Evolutionary conservation across 2,797 vertebrate genomes (phyloP), one percentile per base, ranked within the genome.

Genomic region (Philypnodon macrostomus): DNA sequence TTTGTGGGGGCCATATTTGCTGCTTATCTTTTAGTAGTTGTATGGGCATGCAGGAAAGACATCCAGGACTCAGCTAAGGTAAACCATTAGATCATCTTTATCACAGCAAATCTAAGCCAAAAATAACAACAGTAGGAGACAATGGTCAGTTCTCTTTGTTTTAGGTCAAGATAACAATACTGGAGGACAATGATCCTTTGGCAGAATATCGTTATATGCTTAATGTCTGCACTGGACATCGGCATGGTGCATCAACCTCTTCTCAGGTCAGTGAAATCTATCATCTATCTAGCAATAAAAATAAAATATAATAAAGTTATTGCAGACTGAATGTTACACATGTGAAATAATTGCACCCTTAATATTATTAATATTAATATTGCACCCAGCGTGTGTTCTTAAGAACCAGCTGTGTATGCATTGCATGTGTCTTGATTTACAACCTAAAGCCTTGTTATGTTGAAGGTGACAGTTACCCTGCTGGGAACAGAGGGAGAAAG

Each of bases 31-130:
- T 27, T 97, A 29, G 85, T 89, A 58, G 71, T 92, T 51, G 80
- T 95, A 40, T 98, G 95, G 95, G 94, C 94, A 2, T 84, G 90
- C 52, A 92, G 90, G 58, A 96, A 97, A 82, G 96, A 97, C 35
- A 90, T 89, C 37, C 89, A 93, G 70, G 94, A 98, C 79, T 84
- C 88, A 67, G 83, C 87, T 45, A 99, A 95, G 91, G 94, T 98
- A 64, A 65, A 38, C 35, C n/a, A 36, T 14, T 33, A 5, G 2
- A 6, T 29, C 15, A 29, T 40, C 6, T 12, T 23, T n/a, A n/a
- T n/a, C n/a, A n/a, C n/a, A n/a, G n/a, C n/a, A n/a, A 23, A 24
- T 40, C 13, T n/a, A 13, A 26, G 7, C 21, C 14, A 40, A 40
- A 24, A 11, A 9, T 10, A 11, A 9, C 4, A 26, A 7, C 2